Base-by-base conservation (phyloP, 2,888 invertebrate genomes). In the Agrilus biguttatus region DNA sequence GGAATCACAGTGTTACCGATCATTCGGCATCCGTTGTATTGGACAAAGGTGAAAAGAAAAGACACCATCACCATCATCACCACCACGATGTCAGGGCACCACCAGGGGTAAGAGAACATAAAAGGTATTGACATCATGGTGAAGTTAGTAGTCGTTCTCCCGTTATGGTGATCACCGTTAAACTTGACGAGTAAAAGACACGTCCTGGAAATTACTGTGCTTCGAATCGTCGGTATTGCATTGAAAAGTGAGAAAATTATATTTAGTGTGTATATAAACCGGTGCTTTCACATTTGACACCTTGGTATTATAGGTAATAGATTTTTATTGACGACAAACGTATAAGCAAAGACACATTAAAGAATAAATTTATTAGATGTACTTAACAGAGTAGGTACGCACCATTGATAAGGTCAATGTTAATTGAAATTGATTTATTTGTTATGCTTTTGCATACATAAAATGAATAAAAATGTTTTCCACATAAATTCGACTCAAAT, bases 11-110 rank as follows among this genome's bases (percentile, higher is more conserved):
- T 56, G 80, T 83, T 12, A 78, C 79, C 12, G 83, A 83, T 56
- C 76, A 41, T 5, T 41, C 54, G 21, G 55, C 55, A 49, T 48
- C 71, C 60, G 66, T 69, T 64, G 54, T 70, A 65, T 51, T 68
- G 57, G 43, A 66, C 55, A 62, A 61, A 56, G 60, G 63, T 33
- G 61, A 50, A 23, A 74, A 77, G 56, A 78, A 80, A 62, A 77
- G 81, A 43, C 72, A 78, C 32, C 80, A 77, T 43, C 82, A 81
- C 50, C 82, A 84, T 51, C 83, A 84, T 51, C 83, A 83, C 54
- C 83, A 83, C 53, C 83, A 83, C 59, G 75, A 78, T 51, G 70
- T 73, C 43, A 56, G 63, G 43, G 68, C 71, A 43, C 57, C 69
- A 67, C 68, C 63, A 62, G 73, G 66, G 68, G 71, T 73, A 49